phyloP scores from a whole-genome alignment of 2,113 vertebrate genomes.

The Steatornis caripensis region DNA sequence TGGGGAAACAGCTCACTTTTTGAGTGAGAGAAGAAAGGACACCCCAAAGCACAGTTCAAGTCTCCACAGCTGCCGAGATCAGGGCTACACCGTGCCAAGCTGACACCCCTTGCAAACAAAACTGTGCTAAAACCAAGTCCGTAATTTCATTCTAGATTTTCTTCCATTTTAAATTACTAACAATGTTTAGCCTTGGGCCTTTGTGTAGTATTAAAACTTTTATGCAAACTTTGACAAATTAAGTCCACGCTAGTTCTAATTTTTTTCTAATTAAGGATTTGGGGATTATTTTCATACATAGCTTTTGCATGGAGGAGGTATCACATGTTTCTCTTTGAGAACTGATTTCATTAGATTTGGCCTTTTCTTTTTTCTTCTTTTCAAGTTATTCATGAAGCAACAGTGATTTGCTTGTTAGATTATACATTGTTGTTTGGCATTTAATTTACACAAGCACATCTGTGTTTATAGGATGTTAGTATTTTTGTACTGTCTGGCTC shows the following conservation, averaged over 20 bases:
- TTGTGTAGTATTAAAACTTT: background rate
- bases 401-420: background rate
- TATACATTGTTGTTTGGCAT: background rate
- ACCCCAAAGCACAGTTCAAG: background rate
- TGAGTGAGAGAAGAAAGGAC: background rate
- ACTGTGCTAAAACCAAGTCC: background rate
- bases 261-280: background rate
- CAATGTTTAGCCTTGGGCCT: background rate
- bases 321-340: background rate
- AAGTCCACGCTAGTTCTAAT: background rate
- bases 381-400: background rate
- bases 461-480: background rate
- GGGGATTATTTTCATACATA: background rate
- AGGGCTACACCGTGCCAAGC: background rate
- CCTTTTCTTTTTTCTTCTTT: background rate
- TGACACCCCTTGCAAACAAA: background rate
- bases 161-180: background rate
- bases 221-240: background rate
- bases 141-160: background rate
- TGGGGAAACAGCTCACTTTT: rapidly evolving
- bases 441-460: background rate
- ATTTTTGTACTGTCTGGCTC: background rate
- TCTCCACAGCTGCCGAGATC: background rate
- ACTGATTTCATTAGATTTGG: background rate
- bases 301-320: background rate